A percentile compares a stretch with the other conserved stretches of the same genome.
phyloP scores from a whole-genome alignment of 2,113 vertebrate genomes.

The Trichechus manatus region DNA sequence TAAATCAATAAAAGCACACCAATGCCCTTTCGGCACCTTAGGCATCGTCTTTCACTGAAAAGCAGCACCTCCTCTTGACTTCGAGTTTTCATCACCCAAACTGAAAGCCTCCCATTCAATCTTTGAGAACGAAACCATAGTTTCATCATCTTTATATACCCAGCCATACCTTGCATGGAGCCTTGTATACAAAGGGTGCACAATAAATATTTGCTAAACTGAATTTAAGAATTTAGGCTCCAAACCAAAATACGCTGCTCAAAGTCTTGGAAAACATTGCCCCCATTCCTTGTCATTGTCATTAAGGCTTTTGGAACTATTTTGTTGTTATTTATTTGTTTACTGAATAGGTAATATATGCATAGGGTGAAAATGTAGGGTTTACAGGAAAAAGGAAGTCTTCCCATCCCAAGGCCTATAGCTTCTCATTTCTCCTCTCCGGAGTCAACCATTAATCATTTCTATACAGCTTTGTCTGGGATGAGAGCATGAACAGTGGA shows the following conservation, averaged over 20 bases:
- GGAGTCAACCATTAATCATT: background rate
- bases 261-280: background rate
- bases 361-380: background rate
- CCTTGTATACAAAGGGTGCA: background rate
- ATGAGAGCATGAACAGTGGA: background rate
- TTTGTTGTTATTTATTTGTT: background rate
- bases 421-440: background rate
- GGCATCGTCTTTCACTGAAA: background rate
- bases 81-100: background rate
- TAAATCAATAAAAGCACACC: background rate
- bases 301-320: background rate
- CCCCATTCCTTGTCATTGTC: background rate
- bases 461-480: background rate
- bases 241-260: conserved; percentile 7
- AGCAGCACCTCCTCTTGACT: background rate
- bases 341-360: background rate
- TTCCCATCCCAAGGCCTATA: background rate
- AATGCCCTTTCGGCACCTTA: background rate
- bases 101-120: background rate
- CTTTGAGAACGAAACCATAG: background rate
- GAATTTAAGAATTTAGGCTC: background rate
- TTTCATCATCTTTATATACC: background rate
- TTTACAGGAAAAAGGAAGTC: background rate
- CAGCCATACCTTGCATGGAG: background rate
- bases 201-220: background rate